phyloP scores from a whole-genome alignment of 2,888 invertebrate genomes.

The Drosophila ezoana region DNA sequence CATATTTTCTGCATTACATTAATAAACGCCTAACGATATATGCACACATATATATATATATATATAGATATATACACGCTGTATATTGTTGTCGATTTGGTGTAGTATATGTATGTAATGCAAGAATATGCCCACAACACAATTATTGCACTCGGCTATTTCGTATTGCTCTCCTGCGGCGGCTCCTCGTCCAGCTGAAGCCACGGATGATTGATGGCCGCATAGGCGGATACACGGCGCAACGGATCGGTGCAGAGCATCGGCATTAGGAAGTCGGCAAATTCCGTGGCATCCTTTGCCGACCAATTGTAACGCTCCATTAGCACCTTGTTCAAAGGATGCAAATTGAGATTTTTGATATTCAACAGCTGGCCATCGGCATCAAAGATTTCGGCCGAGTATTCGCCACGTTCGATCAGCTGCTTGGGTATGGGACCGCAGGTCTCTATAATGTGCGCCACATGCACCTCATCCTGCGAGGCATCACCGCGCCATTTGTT shows the following conservation, averaged over 20 bases:
- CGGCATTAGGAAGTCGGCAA: constrained; percentile 96
- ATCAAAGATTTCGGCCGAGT: constrained; percentile 96
- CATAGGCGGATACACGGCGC: constrained; percentile 94
- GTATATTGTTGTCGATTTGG: too few species aligned
- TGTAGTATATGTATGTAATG: constrained; percentile 8
- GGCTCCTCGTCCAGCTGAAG: constrained; percentile 84
- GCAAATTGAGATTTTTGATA: constrained; percentile 96
- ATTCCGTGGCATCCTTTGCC: constrained; percentile 93
- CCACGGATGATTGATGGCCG: constrained; percentile 97
- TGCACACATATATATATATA: not conserved
- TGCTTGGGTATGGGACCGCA: constrained; percentile 97
- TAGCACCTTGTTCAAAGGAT: constrained; percentile 96
- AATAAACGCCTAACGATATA: not conserved
- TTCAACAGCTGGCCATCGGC: constrained; percentile 96
- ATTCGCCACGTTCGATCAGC: constrained; percentile 95
- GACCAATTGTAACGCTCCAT: constrained; percentile 98
- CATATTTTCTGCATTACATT: constrained; percentile 5
- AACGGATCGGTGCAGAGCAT: constrained; percentile 98
- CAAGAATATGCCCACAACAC: constrained; percentile 1
- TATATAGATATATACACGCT: not conserved
- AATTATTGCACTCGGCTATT: not conserved
- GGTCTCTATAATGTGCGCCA: constrained; percentile 99
- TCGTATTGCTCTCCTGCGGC: not conserved
- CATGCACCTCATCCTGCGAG: constrained; percentile 98
- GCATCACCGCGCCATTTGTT: constrained; percentile 93